Base-by-base conservation (phyloP, 2,113 vertebrate genomes). In the Oryzias melastigma region DNA sequence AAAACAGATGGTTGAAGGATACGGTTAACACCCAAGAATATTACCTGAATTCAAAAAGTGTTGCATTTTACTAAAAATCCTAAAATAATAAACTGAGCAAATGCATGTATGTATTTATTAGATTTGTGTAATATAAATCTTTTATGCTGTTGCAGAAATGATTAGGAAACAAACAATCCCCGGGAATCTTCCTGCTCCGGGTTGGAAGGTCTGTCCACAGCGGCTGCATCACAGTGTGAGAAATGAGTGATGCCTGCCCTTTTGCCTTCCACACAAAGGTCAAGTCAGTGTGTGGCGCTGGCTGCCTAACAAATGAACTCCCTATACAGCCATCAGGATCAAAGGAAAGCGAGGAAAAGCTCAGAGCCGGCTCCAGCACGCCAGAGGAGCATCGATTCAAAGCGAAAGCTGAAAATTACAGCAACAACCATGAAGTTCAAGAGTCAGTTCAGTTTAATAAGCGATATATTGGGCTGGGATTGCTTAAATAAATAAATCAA, bases 281-380 rank as follows among this genome's bases (percentile, higher is more conserved):
- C 58, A 50, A 4, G 19, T 50, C 27, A 13, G 46, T 50, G 29
- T 42, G 46, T 50, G 58, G 58, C 50, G 58, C 17, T 60, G 58
- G 58, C 43, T 50, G 46, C 58, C 58, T 60, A 29, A 49, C 27
- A 58, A 58, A 29, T 35, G 57, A 44, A 29, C 29, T 29, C 17
- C 44, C 25, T 46, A 7, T 27, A 47, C 44, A 47, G 46, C 35
- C 6, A 29, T 35, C 58, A 12, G 58, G 29, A 49, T 29, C 46
- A 50, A 40, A 46, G 27, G 14, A 40, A 60, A 58, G 43, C 2
- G 46, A 18, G 46, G n/a, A 12, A 19, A 27, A 18, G 17, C 13
- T 53, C 52, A 53, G 18, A 40, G 50, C 8, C 50, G 7, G 25
- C 17, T 15, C 50, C 50, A 52, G 16, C 25, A 52, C 20, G 14